phyloP scores from a whole-genome alignment of 2,797 vertebrate species.

The Pteropus rufus region DNA sequence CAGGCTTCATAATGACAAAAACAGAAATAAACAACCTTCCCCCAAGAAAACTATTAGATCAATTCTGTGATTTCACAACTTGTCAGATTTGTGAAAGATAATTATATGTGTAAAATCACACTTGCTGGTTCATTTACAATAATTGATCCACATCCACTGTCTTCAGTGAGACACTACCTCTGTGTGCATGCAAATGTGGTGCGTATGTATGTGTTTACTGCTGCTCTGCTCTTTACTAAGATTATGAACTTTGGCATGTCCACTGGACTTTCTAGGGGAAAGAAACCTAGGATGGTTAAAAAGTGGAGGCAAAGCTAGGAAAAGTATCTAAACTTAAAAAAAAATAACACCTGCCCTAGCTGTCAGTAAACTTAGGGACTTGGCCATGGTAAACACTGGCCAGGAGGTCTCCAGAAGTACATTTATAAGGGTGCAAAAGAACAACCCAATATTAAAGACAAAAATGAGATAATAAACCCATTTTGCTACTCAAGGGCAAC shows the following conservation, averaged over 20 bases:
- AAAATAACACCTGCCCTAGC: neutral
- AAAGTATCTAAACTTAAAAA: neutral
- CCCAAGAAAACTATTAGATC: neutral
- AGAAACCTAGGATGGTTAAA: neutral
- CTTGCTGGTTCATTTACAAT: neutral
- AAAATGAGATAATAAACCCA: neutral
- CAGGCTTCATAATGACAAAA: neutral
- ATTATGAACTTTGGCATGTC: neutral
- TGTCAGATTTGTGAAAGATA: neutral
- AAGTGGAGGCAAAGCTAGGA: neutral
- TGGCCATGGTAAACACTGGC: neutral
- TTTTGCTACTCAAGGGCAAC: neutral
- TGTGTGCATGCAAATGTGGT: neutral
- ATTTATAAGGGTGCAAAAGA: neutral
- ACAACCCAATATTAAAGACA: neutral
- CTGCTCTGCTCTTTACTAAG: neutral
- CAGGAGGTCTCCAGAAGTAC: neutral
- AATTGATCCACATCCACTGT: no score
- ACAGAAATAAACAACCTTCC: neutral
- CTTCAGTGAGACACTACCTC: neutral
- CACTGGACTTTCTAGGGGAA: neutral
- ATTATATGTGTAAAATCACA: neutral
- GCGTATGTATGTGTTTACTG: neutral
- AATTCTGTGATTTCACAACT: slow-evolving; percentile 1
- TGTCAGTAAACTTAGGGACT: neutral